Percentiles rank a stretch among this genome's conserved stretches.
Conservation (phyloP, 2,797 vertebrate species). For the Oreochromis mossambicus region DNA sequence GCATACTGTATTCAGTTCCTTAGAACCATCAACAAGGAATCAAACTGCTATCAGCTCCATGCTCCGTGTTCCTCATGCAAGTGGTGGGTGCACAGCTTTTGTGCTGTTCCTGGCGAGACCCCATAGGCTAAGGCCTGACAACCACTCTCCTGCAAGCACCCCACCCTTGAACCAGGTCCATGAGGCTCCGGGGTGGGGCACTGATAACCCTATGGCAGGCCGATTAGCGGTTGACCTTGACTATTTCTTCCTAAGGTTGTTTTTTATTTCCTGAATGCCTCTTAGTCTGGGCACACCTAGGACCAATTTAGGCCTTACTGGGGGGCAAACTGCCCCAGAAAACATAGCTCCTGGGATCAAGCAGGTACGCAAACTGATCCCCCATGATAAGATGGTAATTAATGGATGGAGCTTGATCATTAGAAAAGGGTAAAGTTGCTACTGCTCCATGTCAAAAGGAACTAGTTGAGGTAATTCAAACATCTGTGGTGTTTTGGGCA, state of each 20-base stretch:
- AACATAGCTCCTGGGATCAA: background rate
- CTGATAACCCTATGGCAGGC: background rate
- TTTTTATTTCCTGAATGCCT: accelerated
- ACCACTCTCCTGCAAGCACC: too few species aligned
- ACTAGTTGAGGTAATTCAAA: background rate
- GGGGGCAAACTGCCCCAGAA: background rate
- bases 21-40: background rate
- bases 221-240: accelerated
- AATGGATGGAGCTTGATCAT: accelerated
- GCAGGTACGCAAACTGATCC: accelerated
- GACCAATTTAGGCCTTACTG: background rate
- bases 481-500: background rate
- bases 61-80: background rate
- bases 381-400: background rate
- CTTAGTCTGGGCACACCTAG: background rate
- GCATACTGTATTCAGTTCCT: background rate
- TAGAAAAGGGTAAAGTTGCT: background rate
- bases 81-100: background rate
- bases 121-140: background rate
- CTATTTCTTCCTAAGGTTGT: background rate
- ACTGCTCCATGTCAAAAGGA: background rate
- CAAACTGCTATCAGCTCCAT: background rate
- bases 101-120: background rate
- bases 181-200: background rate
- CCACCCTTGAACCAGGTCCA: background rate